A percentile compares a stretch with the other conserved stretches of the same genome.
These are phyloP conservation scores for Pseudomugil gertrudae DNA, from an alignment of 2,797 vertebrate species.

Conservation along the genomic window DNA sequence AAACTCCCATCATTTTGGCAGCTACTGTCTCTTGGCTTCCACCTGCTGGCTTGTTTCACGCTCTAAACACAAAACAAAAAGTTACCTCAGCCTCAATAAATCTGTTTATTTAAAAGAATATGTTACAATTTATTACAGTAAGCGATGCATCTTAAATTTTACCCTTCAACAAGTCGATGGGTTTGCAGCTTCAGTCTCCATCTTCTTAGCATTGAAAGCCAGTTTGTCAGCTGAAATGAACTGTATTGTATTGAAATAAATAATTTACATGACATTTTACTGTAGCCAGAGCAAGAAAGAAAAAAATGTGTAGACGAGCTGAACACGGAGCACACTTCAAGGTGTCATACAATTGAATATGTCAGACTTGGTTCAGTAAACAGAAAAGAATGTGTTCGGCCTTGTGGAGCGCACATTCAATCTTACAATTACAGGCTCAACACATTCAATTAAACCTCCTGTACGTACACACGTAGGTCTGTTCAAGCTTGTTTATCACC, in stretches of 20 bases:
- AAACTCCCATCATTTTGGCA: conserved; percentile 3
- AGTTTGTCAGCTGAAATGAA: conserved; percentile 57
- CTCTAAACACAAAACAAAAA: conserved; percentile 4
- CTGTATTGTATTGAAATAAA: conserved; percentile 83
- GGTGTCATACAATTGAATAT: conserved; percentile 47
- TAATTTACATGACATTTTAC: conserved; percentile 64
- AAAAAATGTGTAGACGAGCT: conserved; percentile 1
- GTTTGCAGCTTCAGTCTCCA: conserved; percentile 41
- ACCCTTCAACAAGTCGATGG: conserved; percentile 58
- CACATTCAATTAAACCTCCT: conserved; percentile 54
- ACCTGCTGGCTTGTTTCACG: not conserved
- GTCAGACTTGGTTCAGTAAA: conserved; percentile 41
- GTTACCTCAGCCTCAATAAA: conserved; percentile 88
- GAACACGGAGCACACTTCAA: conserved; percentile 10
- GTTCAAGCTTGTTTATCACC: conserved; percentile 52
- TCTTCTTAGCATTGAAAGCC: conserved; percentile 48
- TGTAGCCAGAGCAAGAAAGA: conserved; percentile 21
- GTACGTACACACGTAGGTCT: conserved; percentile 33
- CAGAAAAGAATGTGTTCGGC: conserved; percentile 47
- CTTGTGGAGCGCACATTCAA: conserved; percentile 44
- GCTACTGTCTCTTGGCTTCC: not conserved
- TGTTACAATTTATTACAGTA: conserved; percentile 97
- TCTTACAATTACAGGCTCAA: conserved; percentile 45
- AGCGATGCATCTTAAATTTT: conserved; percentile 83
- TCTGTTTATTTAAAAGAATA: conserved; percentile 98